These are phyloP conservation scores for Lagenorhynchus albirostris DNA, from an alignment of 2,113 vertebrate species.

Conservation along the genomic window DNA sequence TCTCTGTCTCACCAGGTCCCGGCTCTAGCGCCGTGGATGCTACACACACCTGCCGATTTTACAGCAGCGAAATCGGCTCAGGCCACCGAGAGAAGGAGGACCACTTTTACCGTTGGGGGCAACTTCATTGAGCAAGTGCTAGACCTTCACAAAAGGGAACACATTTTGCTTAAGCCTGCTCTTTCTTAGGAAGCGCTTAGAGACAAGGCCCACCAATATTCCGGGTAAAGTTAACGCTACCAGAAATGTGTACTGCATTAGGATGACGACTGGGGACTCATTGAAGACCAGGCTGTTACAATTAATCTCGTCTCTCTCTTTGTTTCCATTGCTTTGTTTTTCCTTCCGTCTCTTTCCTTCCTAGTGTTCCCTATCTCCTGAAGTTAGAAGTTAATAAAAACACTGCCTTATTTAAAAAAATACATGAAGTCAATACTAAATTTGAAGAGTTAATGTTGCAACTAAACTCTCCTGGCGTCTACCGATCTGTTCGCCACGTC, in stretches of 20 bases:
- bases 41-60: neutral
- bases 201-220: constrained; percentile 4
- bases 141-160: constrained; percentile 6
- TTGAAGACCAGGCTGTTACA: neutral
- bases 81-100: neutral
- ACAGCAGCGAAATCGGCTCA: neutral
- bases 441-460: neutral
- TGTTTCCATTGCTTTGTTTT: neutral
- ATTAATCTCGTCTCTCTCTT: neutral
- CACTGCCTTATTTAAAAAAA: neutral
- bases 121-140: neutral
- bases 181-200: neutral
- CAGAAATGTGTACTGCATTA: neutral
- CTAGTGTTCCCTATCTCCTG: neutral
- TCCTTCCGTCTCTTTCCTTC: neutral
- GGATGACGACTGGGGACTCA: neutral
- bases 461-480: neutral
- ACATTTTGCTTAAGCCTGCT: neutral
- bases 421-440: neutral
- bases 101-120: neutral
- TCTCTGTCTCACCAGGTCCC: neutral
- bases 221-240: neutral
- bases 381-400: neutral
- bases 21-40: neutral
- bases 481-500: neutral